phyloP scores from a whole-genome alignment of 2,888 invertebrate genomes.

The Prionchulus punctatus region DNA sequence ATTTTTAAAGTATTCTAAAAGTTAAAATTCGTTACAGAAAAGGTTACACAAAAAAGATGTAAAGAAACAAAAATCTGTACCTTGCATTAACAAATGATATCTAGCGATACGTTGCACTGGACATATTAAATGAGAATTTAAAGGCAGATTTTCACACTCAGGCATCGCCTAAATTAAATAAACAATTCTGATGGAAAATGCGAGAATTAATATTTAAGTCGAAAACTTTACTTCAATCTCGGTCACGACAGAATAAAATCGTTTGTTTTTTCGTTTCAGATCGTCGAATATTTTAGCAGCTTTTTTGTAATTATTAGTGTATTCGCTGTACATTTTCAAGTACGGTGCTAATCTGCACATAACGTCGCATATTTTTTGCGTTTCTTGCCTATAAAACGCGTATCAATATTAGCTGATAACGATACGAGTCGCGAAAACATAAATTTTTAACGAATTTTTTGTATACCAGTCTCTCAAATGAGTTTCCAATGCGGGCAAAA shows the following conservation, averaged over 20 bases:
- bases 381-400: neutral
- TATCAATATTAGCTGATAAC: neutral
- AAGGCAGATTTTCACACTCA: conserved; percentile 41
- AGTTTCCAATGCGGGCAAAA: neutral
- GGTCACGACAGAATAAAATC: conserved; percentile 44
- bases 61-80: no score
- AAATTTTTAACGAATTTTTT: neutral
- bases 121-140: conserved; percentile 44
- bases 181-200: neutral
- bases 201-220: neutral
- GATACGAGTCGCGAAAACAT: no score
- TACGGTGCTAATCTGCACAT: conserved; percentile 49
- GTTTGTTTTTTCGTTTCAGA: conserved; percentile 43
- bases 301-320: conserved; percentile 49
- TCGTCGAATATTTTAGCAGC: conserved; percentile 40
- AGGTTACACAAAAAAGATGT: no score
- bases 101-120: conserved; percentile 45
- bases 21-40: no score
- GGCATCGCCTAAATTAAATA: conserved; percentile 36
- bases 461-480: neutral
- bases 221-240: conserved; percentile 42
- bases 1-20: conserved; percentile 38
- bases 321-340: conserved; percentile 51
- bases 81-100: conserved; percentile 40
- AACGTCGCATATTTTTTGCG: conserved; percentile 41